Evolutionary conservation across 2,113 vertebrate genomes (phyloP).

Genomic region (Pachypanchax playfairii): DNA sequence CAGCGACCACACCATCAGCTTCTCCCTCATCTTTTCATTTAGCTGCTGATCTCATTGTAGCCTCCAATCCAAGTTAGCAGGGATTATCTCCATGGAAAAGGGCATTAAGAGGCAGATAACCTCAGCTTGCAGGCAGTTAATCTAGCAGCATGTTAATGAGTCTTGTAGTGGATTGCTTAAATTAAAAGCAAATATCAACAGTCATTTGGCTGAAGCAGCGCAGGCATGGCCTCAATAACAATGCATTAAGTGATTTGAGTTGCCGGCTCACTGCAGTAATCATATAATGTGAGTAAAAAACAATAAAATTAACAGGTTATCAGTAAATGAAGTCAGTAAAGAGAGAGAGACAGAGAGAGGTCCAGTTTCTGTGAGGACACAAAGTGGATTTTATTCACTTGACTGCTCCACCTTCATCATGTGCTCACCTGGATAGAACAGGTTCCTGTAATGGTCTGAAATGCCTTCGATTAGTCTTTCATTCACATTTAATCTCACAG

Average conservation of each 20-base stretch:
- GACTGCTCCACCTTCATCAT: no score
- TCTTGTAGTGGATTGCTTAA: slow-evolving; percentile 75
- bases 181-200: slow-evolving; percentile 80
- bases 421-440: no score
- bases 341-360: no score
- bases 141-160: slow-evolving; percentile 73
- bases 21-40: no score
- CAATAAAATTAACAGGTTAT: slow-evolving; percentile 76
- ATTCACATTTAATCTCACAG: no score
- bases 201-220: slow-evolving; percentile 72
- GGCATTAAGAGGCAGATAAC: slow-evolving; percentile 70
- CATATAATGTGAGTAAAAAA: slow-evolving; percentile 73
- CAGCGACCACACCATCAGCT: no score
- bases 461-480: no score
- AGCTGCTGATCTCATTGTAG: slow-evolving; percentile 67
- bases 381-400: no score
- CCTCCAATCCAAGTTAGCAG: slow-evolving; percentile 72
- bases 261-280: slow-evolving; percentile 70
- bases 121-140: slow-evolving; percentile 64
- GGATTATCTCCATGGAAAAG: slow-evolving; percentile 74
- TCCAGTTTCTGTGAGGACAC: no score
- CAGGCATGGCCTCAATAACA: slow-evolving; percentile 66
- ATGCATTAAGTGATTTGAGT: slow-evolving; percentile 82
- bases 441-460: no score
- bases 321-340: slow-evolving; percentile 61